Conservation (phyloP, 2,113 vertebrate genomes). For the Aptenodytes patagonicus region DNA sequence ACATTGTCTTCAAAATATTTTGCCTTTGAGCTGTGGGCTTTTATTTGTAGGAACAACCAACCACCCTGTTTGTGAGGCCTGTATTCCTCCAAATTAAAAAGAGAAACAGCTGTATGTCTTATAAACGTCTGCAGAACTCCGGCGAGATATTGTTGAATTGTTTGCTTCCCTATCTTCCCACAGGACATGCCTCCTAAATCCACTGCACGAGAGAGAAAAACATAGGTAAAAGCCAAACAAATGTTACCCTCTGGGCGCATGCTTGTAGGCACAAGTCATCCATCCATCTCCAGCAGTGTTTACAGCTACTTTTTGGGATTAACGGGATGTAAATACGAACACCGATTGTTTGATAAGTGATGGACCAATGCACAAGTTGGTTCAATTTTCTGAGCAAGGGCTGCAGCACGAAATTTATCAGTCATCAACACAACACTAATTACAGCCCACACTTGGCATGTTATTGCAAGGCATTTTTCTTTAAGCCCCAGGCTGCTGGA, state of each 20-base stretch:
- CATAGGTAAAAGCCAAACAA: conserved; percentile 42
- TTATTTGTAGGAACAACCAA: conserved; percentile 70
- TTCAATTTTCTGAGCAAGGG: not conserved
- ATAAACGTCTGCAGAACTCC: conserved; percentile 6
- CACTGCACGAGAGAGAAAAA: conserved; percentile 12
- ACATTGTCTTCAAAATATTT: conserved; percentile 77
- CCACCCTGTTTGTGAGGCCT: conserved; percentile 44
- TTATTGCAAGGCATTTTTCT: not conserved
- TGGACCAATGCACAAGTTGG: not conserved
- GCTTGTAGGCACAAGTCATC: not conserved
- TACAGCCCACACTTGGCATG: not conserved
- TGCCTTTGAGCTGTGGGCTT: conserved; percentile 72
- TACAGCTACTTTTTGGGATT: not conserved
- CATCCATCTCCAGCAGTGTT: not conserved
- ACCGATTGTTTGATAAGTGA: not conserved
- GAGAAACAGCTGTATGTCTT: conserved; percentile 67
- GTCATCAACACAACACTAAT: not conserved
- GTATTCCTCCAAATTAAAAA: conserved; percentile 65
- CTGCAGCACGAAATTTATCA: not conserved
- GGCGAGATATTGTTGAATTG: conserved; percentile 14
- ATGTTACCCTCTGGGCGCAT: not conserved
- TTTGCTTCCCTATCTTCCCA: not conserved
- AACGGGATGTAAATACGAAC: not conserved
- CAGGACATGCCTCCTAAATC: conserved; percentile 28
- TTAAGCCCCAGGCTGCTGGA: not conserved